These are phyloP conservation scores for Ameiurus melas DNA, from an alignment of 2,113 vertebrate species.

Conservation along the genomic window DNA sequence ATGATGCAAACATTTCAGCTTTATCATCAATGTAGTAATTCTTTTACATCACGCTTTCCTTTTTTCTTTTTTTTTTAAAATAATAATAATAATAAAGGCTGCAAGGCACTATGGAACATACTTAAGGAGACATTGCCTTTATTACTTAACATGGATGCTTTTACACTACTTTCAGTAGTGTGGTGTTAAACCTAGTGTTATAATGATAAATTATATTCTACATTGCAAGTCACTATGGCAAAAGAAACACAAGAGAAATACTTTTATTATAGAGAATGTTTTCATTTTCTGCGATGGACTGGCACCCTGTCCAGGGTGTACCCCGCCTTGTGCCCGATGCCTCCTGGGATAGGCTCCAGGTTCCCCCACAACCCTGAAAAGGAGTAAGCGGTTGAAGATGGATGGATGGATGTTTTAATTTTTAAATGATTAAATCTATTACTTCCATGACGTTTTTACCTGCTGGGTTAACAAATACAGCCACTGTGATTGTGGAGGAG, in stretches of 20 bases:
- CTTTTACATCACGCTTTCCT: background rate
- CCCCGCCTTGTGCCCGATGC: too few species aligned
- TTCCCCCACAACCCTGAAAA: too few species aligned
- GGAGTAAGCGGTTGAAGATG: too few species aligned
- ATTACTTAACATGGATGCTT: background rate
- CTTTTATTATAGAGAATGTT: background rate
- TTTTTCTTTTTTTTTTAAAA: background rate
- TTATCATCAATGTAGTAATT: background rate
- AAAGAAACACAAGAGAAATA: background rate
- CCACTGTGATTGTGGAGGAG: background rate
- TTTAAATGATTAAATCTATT: background rate
- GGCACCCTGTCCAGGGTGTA: too few species aligned
- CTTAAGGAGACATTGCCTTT: background rate
- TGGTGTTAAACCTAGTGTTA: background rate
- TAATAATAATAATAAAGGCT: background rate
- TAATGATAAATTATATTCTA: background rate
- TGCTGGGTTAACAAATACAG: background rate
- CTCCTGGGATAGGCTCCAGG: too few species aligned
- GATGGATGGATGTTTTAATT: background rate
- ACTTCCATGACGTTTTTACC: background rate
- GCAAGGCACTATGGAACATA: background rate
- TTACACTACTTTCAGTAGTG: background rate
- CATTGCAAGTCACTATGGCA: background rate
- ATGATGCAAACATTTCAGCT: background rate
- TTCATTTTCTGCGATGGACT: too few species aligned